Conservation (phyloP, 2,888 invertebrate genomes). For the Drosophila koepferae region DNA sequence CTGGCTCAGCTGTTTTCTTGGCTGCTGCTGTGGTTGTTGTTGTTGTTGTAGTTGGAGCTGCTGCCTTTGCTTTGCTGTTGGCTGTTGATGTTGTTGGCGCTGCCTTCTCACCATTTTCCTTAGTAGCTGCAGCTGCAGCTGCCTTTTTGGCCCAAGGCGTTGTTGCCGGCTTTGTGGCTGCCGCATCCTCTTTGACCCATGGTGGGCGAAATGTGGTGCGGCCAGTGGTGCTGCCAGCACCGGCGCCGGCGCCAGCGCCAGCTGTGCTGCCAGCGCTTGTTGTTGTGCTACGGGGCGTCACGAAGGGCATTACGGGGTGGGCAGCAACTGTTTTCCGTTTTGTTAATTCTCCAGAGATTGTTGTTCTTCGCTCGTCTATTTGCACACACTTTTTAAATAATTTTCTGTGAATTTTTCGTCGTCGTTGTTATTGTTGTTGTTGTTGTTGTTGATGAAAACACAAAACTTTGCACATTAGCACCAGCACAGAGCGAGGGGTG, state of each 20-base stretch:
- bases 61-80: constrained; percentile 43
- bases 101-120: constrained; percentile 56
- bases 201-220: constrained; percentile 89
- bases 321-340: constrained; percentile 55
- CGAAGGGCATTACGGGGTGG: constrained; percentile 81
- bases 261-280: constrained; percentile 64
- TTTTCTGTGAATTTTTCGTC: constrained; percentile 55
- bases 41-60: constrained; percentile 54
- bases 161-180: constrained; percentile 63
- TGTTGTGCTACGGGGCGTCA: constrained; percentile 77
- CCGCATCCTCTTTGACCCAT: constrained; percentile 88
- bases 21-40: constrained; percentile 81
- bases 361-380: constrained; percentile 64
- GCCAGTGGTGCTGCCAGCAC: constrained; percentile 78
- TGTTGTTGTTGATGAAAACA: constrained; percentile 69
- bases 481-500: constrained; percentile 40
- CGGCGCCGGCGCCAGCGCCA: constrained; percentile 63
- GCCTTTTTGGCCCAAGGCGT: constrained; percentile 68
- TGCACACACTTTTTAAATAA: constrained; percentile 79
- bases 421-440: constrained; percentile 18
- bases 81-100: constrained; percentile 20
- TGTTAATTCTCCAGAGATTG: constrained; percentile 66
- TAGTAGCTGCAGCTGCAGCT: constrained; percentile 33
- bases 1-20: constrained; percentile 67
- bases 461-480: constrained; percentile 79